These are phyloP conservation scores for Arctocebus calabarensis DNA, from an alignment of 2,797 vertebrate genomes.

Conservation along the genomic window DNA sequence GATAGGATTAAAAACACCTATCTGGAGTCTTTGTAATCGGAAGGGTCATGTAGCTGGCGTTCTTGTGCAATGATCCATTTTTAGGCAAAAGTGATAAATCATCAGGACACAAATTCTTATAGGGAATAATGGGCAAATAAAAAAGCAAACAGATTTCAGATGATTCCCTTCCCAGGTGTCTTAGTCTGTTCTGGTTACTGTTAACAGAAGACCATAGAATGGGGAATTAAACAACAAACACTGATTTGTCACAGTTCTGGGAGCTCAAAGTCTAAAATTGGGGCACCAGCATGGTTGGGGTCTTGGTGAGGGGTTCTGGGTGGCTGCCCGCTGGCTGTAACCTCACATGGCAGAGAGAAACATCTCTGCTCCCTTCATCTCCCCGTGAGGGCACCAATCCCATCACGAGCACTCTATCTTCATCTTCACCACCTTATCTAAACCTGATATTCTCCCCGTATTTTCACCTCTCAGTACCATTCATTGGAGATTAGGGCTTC, in stretches of 20 bases:
- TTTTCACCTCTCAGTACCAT: background rate
- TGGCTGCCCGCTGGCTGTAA: background rate
- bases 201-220: background rate
- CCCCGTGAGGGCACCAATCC: background rate
- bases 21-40: background rate
- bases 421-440: no score
- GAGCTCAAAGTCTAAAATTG: background rate
- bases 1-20: background rate
- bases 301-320: background rate
- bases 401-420: background rate
- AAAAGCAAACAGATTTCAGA: background rate
- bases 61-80: background rate
- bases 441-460: background rate
- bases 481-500: background rate
- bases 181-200: background rate
- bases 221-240: background rate
- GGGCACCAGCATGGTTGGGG: background rate
- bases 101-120: background rate
- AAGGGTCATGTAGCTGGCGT: background rate
- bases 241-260: background rate
- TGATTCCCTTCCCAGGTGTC: background rate
- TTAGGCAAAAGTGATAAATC: background rate
- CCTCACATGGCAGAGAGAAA: background rate
- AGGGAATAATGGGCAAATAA: background rate
- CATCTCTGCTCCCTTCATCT: background rate